Evolutionary conservation across 2,797 vertebrate species (phyloP).

Genomic region (Takifugu ocellatus): DNA sequence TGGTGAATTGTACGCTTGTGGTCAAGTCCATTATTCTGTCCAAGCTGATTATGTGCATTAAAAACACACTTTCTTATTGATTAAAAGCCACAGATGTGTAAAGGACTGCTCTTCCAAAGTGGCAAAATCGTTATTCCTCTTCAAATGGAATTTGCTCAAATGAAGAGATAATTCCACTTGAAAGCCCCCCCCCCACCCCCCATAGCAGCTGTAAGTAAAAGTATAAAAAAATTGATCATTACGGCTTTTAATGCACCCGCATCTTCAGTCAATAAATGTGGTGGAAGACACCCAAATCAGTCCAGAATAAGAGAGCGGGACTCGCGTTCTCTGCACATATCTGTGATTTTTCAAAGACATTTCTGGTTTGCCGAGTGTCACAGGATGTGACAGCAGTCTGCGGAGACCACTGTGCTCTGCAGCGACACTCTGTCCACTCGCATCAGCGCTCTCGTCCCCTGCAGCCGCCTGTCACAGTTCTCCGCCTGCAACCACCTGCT

Average conservation of each 20-base stretch:
- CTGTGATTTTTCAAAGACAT: constrained; percentile 27
- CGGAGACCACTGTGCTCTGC: constrained; percentile 32
- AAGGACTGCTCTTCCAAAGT: not conserved
- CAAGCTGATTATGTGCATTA: constrained; percentile 7
- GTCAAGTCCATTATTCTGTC: constrained; percentile 2
- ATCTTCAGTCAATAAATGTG: not conserved
- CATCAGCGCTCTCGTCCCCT: constrained; percentile 40
- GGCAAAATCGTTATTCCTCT: not conserved
- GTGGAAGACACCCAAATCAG: constrained; percentile 1
- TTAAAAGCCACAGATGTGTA: constrained; percentile 14
- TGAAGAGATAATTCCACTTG: constrained; percentile 8
- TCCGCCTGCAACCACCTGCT: constrained; percentile 60
- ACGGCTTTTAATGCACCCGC: no score
- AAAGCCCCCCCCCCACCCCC: not conserved
- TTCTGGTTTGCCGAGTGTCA: constrained; percentile 35
- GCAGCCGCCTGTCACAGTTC: constrained; percentile 28
- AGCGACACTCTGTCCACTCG: constrained; percentile 57
- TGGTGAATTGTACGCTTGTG: not conserved
- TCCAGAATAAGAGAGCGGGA: not conserved
- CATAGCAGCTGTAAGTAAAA: not conserved
- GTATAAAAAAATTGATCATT: not conserved
- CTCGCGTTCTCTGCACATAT: not conserved
- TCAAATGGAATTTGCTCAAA: not conserved
- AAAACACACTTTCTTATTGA: constrained; percentile 21
- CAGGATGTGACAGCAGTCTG: constrained; percentile 54